Percentiles rank a stretch among this genome's conserved stretches.
These are phyloP conservation scores for Folsomia candida DNA, from an alignment of 2,888 invertebrate genomes.

Conservation along the genomic window DNA sequence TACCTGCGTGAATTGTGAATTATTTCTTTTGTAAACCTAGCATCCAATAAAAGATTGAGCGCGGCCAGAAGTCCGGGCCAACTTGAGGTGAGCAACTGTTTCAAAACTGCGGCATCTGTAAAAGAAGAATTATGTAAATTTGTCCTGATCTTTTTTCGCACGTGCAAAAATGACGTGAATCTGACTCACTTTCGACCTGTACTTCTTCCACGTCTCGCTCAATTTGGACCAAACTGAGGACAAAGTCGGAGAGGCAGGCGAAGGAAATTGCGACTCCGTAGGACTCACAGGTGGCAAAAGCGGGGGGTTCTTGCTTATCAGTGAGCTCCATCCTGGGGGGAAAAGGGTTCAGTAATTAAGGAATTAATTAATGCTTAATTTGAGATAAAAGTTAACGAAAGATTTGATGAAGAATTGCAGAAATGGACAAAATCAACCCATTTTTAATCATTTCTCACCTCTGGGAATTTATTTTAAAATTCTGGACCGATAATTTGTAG, in stretches of 20 bases:
- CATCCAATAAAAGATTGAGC: conserved; percentile 85
- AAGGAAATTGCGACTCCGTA: conserved; percentile 96
- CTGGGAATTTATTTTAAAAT: too few species aligned
- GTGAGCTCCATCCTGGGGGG: conserved; percentile 82
- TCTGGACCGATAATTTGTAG: too few species aligned
- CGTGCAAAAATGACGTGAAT: too few species aligned
- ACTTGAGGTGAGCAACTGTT: conserved; percentile 82
- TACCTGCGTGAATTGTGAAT: too few species aligned
- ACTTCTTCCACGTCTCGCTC: conserved; percentile 64
- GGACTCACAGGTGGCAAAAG: conserved; percentile 78
- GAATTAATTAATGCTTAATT: too few species aligned
- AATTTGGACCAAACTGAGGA: conserved; percentile 72
- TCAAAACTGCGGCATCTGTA: conserved; percentile 43
- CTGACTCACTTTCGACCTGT: conserved; percentile 50
- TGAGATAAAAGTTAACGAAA: too few species aligned
- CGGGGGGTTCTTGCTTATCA: conserved; percentile 90
- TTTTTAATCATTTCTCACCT: too few species aligned
- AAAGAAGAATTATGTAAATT: conserved; percentile 7
- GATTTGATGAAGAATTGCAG: too few species aligned
- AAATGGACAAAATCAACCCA: too few species aligned
- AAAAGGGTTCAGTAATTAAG: too few species aligned
- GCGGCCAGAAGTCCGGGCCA: conserved; percentile 94
- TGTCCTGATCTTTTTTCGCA: neutral
- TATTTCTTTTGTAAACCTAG: conserved; percentile 68
- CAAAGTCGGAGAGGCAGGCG: conserved; percentile 86